phyloP scores from a whole-genome alignment of 2,888 invertebrate genomes.

The Druceiella hillmani region DNA sequence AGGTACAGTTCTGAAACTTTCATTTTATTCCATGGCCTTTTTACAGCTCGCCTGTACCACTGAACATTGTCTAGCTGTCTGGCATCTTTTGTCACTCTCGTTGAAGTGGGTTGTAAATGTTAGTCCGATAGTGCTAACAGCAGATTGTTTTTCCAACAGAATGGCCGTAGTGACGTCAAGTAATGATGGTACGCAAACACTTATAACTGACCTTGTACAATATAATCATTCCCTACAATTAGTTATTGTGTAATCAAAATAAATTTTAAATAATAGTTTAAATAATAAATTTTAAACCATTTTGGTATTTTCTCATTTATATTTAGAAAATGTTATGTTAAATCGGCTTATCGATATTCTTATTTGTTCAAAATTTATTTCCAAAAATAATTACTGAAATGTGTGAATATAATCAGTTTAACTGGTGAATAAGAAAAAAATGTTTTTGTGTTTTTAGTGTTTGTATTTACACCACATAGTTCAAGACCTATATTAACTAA shows the following conservation, averaged over 20 bases:
- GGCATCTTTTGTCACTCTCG: conserved; percentile 67
- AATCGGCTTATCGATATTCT: background rate
- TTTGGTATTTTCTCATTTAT: background rate
- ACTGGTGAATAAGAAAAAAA: background rate
- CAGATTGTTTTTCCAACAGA: conserved; percentile 58
- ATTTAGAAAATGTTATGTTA: background rate
- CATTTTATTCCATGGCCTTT: background rate
- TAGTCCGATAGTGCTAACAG: conserved; percentile 34
- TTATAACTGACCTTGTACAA: background rate
- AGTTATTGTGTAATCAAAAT: background rate
- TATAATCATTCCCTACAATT: background rate
- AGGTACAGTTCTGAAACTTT: background rate
- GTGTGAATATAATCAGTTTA: no score
- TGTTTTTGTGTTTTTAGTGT: conserved; percentile 37
- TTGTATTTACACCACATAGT: conserved; percentile 40
- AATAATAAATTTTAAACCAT: background rate
- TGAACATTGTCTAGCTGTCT: conserved; percentile 56
- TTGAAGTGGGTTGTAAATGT: conserved; percentile 62
- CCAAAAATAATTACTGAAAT: no score
- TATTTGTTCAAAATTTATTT: no score
- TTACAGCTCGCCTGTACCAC: conserved; percentile 49
- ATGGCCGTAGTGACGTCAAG: conserved; percentile 63
- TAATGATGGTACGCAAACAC: conserved; percentile 53
- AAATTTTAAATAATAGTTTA: background rate
- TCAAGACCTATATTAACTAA: conserved; percentile 35